Conservation (phyloP, 2,113 vertebrate species). For the Camelus bactrianus region DNA sequence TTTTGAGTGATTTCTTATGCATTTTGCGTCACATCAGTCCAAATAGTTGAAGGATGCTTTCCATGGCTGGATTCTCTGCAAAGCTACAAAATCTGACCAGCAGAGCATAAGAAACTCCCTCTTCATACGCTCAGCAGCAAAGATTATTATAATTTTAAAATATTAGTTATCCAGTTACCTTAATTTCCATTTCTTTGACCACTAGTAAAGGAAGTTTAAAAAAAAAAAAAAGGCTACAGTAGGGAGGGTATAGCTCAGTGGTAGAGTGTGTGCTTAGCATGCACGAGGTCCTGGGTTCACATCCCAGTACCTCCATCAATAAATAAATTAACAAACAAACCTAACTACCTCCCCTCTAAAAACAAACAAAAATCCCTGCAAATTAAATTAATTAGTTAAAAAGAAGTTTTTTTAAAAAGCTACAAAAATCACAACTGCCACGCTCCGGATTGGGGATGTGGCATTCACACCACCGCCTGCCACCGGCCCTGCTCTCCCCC, state of each 20-base stretch:
- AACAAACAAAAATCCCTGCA: no score
- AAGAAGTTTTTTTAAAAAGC: no score
- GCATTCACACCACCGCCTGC: rapidly evolving
- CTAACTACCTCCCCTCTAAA: no score
- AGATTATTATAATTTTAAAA: background rate
- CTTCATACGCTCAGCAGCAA: background rate
- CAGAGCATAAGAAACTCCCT: background rate
- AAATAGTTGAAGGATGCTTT: background rate
- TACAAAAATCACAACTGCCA: background rate
- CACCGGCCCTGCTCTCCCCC: rapidly evolving
- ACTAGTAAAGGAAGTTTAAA: background rate
- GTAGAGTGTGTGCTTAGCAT: no score
- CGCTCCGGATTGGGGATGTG: rapidly evolving
- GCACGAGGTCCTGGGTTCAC: no score
- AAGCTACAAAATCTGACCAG: background rate
- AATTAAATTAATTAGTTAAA: no score
- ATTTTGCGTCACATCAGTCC: background rate
- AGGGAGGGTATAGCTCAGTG: no score
- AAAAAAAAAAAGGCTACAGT: background rate
- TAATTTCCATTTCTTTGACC: background rate
- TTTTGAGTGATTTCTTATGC: background rate
- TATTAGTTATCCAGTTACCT: background rate
- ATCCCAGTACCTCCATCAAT: no score
- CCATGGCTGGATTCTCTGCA: background rate
- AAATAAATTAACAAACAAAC: no score